phyloP scores from a whole-genome alignment of 37 sponge, comb jelly and placozoan species.

The Eunapius fragilis region DNA sequence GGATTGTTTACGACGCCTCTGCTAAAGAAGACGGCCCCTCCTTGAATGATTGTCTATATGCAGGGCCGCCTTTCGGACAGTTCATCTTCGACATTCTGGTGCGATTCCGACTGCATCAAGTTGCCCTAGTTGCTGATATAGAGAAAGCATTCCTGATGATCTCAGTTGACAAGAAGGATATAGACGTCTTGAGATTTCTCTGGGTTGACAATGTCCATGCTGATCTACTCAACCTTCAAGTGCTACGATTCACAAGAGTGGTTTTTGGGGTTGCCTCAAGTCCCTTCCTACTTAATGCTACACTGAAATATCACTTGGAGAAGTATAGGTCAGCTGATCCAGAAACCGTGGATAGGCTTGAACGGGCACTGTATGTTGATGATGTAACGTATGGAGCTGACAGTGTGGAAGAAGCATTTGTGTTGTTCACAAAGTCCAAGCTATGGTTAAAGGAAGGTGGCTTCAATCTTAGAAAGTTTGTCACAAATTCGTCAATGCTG shows the following conservation, averaged over 20 bases:
- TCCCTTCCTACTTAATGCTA: constrained; percentile 28
- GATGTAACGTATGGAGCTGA: no score
- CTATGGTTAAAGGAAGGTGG: no score
- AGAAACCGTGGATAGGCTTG: no score
- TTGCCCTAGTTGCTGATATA: background rate
- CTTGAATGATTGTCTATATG: background rate
- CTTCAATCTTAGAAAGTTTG: no score
- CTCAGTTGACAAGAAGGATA: background rate
- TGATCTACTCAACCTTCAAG: background rate
- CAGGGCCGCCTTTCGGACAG: background rate
- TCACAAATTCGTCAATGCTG: no score
- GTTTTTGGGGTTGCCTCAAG: constrained; percentile 18
- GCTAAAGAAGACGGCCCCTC: background rate
- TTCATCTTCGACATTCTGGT: background rate
- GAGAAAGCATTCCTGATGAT: constrained; percentile 14
- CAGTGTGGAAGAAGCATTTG: no score
- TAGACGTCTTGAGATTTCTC: background rate
- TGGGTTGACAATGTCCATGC: background rate
- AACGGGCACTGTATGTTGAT: no score
- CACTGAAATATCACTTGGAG: constrained; percentile 14
- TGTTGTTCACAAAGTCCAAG: no score
- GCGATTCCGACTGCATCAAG: background rate
- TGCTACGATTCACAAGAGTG: constrained; percentile 3
- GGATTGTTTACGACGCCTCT: constrained; percentile 23
- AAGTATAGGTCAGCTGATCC: no score